Evolutionary conservation across 2,888 invertebrate species (phyloP).

Genomic region (Elaeidobius kamerunicus): DNA sequence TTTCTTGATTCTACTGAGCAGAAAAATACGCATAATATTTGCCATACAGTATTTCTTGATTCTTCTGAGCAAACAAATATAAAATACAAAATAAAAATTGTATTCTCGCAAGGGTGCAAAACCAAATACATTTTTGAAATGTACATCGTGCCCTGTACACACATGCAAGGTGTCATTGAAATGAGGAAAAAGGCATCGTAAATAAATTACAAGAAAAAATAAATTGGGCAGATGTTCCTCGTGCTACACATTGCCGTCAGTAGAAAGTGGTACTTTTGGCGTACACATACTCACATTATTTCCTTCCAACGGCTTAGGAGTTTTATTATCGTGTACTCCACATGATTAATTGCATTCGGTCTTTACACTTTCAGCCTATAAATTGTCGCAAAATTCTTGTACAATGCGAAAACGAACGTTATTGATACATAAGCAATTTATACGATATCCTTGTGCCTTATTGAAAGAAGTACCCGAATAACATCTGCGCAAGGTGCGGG

Average conservation of each 20-base stretch:
- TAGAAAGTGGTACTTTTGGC: slow-evolving; percentile 27
- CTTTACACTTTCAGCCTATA: slow-evolving; percentile 1
- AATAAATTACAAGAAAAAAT: slow-evolving; percentile 25
- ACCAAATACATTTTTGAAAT: background rate
- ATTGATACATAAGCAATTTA: too few relatives aligned
- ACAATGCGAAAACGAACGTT: too few relatives aligned
- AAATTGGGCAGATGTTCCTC: slow-evolving; percentile 28
- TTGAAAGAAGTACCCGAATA: slow-evolving; percentile 7
- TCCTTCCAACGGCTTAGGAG: slow-evolving; percentile 25
- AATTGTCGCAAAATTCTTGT: background rate
- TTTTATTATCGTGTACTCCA: slow-evolving; percentile 24
- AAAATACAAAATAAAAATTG: too few relatives aligned
- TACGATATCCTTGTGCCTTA: slow-evolving; percentile 3
- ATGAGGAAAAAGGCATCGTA: slow-evolving; percentile 20
- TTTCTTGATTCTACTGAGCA: too few relatives aligned
- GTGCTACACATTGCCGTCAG: slow-evolving; percentile 29
- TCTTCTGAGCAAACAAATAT: too few relatives aligned
- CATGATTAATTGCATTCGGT: slow-evolving; percentile 18
- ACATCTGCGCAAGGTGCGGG: slow-evolving; percentile 17
- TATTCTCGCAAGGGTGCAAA: background rate
- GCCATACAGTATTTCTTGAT: too few relatives aligned
- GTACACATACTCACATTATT: too few relatives aligned
- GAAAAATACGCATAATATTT: too few relatives aligned
- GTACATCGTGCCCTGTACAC: slow-evolving; percentile 2
- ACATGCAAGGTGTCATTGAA: slow-evolving; percentile 24